phyloP scores from a whole-genome alignment of 2,888 invertebrate species.

The Apotomis betuletana region DNA sequence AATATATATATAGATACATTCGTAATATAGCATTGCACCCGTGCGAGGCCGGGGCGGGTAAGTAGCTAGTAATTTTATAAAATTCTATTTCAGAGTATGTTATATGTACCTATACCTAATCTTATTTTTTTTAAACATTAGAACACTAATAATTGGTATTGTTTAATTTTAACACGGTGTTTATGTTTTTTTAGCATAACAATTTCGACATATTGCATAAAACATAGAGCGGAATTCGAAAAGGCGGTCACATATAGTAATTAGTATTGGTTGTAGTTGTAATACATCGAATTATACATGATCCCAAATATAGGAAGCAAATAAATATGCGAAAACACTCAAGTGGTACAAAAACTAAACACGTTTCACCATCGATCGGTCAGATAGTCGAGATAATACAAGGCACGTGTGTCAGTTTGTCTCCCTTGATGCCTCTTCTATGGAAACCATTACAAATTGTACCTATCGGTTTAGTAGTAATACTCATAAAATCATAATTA shows the following conservation, averaged over 20 bases:
- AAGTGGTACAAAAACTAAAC: background rate
- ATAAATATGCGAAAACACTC: background rate
- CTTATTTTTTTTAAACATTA: too few relatives aligned
- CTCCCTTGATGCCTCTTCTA: background rate
- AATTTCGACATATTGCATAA: too few relatives aligned
- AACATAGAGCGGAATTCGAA: background rate
- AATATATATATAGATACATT: too few relatives aligned
- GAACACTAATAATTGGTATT: too few relatives aligned
- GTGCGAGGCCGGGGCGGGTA: too few relatives aligned
- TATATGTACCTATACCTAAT: too few relatives aligned
- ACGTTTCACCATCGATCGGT: background rate
- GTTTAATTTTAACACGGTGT: too few relatives aligned
- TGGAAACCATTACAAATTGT: background rate
- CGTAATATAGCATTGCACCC: too few relatives aligned
- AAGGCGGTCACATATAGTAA: background rate
- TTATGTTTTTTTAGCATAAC: background rate
- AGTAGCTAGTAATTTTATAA: too few relatives aligned
- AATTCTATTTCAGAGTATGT: too few relatives aligned
- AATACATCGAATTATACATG: background rate
- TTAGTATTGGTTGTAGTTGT: background rate
- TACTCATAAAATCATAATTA: background rate
- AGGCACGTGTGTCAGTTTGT: conserved; percentile 1
- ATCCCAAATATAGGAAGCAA: background rate
- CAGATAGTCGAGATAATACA: background rate
- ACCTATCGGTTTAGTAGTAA: background rate